Evolutionary conservation across 2,888 invertebrate genomes (phyloP), one percentile per base, ranked within the genome.

Genomic region (Ctenicera cuprea): DNA sequence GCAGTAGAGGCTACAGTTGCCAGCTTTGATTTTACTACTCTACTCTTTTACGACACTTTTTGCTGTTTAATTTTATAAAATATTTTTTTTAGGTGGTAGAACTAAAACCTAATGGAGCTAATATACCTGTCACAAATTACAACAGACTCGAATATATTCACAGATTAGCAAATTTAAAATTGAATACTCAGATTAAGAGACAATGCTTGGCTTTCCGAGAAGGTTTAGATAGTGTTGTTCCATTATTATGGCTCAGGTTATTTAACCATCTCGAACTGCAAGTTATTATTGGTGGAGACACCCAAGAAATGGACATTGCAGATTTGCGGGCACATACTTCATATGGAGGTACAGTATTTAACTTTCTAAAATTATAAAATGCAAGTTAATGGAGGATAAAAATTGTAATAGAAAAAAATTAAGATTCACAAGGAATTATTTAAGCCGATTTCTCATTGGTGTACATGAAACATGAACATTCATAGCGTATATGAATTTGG

Each of bases 61-160:
- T 33, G 9, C 33, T 1, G 1, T 33, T 45, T 45, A 45, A 7
- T 45, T 45, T 7, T 16, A 18, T 45, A 18, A 16, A 14, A 45
- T 18, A 7, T 45, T 14, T 7, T 41, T 74, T 52, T n/a, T 85
- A 93, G 91, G 90, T 96, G 77, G 94, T 96, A 72, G 98, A 99
- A 83, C 87, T 99, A 73, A 98, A 97, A 86, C 94, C 95, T 0
- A 94, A 94, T 73, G 99, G 99, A 0, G 89, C 93, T 59, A 94
- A 96, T 83, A 97, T 97, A 84, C 92, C 94, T 9, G 99, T 99
- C 0, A 97, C 95, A 9, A 93, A 94, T 77, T 92, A 93, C 79
- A 99, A 99, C 89, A 92, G 97, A 75, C 95, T 98, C 84, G 98
- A 99, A 87, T 99, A 99, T 86, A 95, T 99, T 80, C 97, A 98